Evolutionary conservation across 2,113 vertebrate species (phyloP).

Genomic region (Menidia beryllina): DNA sequence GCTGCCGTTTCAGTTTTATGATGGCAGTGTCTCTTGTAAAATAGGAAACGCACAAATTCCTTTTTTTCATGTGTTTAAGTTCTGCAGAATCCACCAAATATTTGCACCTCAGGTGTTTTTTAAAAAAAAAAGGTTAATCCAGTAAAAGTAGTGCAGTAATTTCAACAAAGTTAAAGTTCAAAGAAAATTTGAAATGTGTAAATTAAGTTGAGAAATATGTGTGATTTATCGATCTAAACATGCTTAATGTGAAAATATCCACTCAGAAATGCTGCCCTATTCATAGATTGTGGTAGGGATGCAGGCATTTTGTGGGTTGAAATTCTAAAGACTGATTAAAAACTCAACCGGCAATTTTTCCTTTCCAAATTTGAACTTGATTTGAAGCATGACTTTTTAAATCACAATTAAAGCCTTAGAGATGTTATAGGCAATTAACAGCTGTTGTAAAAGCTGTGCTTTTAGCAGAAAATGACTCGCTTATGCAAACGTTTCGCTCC

Average conservation of each 20-base stretch:
- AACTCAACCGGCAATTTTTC: neutral
- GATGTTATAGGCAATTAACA: conserved; percentile 24
- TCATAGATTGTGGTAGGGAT: neutral
- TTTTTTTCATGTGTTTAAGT: conserved; percentile 8
- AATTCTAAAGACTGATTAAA: conserved; percentile 7
- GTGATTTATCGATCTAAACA: no score
- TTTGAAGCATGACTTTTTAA: conserved; percentile 9
- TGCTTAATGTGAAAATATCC: neutral
- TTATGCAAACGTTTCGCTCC: conserved; percentile 37
- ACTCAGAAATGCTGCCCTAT: neutral
- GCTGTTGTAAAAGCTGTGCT: neutral
- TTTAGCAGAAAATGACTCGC: conserved; percentile 34
- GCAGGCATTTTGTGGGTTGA: neutral
- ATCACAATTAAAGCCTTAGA: conserved; percentile 15
- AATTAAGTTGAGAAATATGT: no score
- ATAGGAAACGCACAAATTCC: conserved; percentile 16
- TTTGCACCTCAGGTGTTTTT: no score
- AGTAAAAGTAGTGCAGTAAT: neutral
- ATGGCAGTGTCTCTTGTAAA: conserved; percentile 9
- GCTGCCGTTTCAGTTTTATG: conserved; percentile 30
- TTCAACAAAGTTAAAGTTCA: neutral
- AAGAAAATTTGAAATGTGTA: no score
- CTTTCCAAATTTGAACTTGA: conserved; percentile 3
- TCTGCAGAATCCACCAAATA: neutral
- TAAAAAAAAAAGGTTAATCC: neutral